Evolutionary conservation across 2,888 invertebrate species (phyloP).

Genomic region (Crematogaster levior): DNA sequence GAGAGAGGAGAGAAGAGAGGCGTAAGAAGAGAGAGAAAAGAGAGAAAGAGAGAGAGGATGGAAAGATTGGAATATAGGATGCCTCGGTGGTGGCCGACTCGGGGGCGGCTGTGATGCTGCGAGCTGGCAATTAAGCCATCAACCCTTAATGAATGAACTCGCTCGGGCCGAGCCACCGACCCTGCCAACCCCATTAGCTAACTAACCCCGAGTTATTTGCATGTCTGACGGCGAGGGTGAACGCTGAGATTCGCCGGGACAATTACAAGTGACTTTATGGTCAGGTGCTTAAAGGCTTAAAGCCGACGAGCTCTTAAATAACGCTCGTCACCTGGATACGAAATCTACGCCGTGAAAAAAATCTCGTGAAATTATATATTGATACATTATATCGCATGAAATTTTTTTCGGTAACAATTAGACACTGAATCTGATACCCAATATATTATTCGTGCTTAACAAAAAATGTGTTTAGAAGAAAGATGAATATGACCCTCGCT

Average conservation of each 20-base stretch:
- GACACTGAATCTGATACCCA: not conserved
- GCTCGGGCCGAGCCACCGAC: constrained; percentile 72
- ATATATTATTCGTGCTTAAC: not conserved
- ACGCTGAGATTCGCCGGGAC: constrained; percentile 83
- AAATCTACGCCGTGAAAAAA: not conserved
- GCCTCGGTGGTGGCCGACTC: constrained; percentile 53
- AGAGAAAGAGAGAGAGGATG: constrained; percentile 63
- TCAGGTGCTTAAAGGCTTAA: constrained; percentile 85
- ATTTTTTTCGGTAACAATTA: not conserved
- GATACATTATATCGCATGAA: not conserved
- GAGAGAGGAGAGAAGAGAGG: constrained; percentile 44
- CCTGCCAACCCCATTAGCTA: constrained; percentile 84
- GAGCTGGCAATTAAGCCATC: constrained; percentile 85
- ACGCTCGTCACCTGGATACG: not conserved
- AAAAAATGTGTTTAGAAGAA: not conserved
- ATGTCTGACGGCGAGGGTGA: constrained; percentile 81
- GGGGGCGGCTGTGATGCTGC: constrained; percentile 80
- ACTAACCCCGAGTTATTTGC: constrained; percentile 86
- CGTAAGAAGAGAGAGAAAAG: constrained; percentile 36
- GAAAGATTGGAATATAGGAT: constrained; percentile 66
- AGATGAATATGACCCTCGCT: not conserved
- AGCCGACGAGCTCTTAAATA: constrained; percentile 80
- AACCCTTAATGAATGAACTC: constrained; percentile 85
- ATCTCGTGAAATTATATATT: too few species aligned
- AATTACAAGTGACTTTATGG: constrained; percentile 83